Evolutionary conservation across 2,888 invertebrate genomes (phyloP), one percentile per base, ranked within the genome.

Genomic region (Luffia ferchaultella): DNA sequence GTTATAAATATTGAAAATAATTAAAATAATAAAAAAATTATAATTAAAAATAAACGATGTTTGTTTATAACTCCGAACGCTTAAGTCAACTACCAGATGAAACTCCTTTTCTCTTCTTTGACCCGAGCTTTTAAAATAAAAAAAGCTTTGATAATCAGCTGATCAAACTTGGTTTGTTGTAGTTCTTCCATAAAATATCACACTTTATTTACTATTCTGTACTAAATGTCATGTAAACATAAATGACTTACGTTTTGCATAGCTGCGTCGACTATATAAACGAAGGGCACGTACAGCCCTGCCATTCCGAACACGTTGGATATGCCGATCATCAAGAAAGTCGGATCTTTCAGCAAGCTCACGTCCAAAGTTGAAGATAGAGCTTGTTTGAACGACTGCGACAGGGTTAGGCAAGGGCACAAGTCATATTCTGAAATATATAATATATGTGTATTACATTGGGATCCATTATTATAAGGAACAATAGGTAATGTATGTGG

Each of bases 231-330:
- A n/a, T n/a, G n/a, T n/a, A n/a, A n/a, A n/a, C n/a, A n/a, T n/a
- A n/a, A n/a, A n/a, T n/a, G n/a, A n/a, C 87, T 87, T 73, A 92
- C 92, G 65, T 90, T 89, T 51, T 85, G 71, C 53, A 76, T 85
- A 12, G 93, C 93, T 50, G 92, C 91, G 61, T 96, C 93, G 18
- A 96, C 94, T 50, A 98, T 87, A 70, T 95, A 98, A 47, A 97
- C 94, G 74, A 97, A 98, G 42, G 98, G 98, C 58, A 98, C 95
- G 75, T 97, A 97, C 50, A 98, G 89, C 57, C 98, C 98, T 50
- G 97, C 93, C 93, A 98, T 97, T 62, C 98, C 98, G 71, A 98
- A 95, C 52, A 98, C 86, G 74, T 97, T 98, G 56, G 96, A 96
- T 50, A 97, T 88, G 53, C 95, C 95, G 64, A 97, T 95, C 50